Percentiles rank a stretch among this genome's conserved stretches.
Conservation (phyloP, 2,888 invertebrate species). For the Oscheius sp. region DNA sequence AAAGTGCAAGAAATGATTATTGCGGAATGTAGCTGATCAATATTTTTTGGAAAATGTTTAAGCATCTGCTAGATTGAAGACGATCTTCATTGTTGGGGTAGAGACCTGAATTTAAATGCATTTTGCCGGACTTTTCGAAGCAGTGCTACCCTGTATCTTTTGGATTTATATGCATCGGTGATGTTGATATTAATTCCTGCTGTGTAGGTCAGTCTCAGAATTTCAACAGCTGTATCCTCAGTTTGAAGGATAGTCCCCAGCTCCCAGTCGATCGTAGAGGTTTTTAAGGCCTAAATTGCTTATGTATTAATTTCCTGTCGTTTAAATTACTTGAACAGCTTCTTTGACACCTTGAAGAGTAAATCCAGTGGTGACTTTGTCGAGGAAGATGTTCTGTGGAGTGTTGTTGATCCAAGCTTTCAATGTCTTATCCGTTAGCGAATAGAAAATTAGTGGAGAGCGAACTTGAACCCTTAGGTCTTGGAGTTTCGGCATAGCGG, state of each 20-base stretch:
- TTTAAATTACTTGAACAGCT: neutral
- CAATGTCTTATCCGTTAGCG: conserved; percentile 39
- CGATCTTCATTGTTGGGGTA: conserved; percentile 1
- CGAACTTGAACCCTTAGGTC: conserved; percentile 40
- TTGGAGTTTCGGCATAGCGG: conserved; percentile 32
- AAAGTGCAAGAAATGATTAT: too few species aligned
- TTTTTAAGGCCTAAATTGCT: neutral
- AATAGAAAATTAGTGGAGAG: conserved; percentile 33
- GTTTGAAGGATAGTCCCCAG: conserved; percentile 17
- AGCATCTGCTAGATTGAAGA: conserved; percentile 9
- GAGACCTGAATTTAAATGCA: neutral
- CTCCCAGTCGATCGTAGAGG: conserved; percentile 21
- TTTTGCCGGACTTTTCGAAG: neutral
- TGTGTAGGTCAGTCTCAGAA: conserved; percentile 11
- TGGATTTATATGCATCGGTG: conserved; percentile 24
- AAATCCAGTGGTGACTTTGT: neutral
- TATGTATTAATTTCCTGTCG: neutral
- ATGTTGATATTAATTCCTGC: conserved; percentile 15
- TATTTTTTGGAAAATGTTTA: neutral
- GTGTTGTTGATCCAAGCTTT: conserved; percentile 31
- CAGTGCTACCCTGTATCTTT: neutral
- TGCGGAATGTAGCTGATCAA: neutral
- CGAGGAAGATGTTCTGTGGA: neutral
- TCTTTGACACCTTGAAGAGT: conserved; percentile 22
- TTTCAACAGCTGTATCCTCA: conserved; percentile 8